Evolutionary conservation across 2,888 invertebrate genomes (phyloP), one percentile per base, ranked within the genome.

Genomic region (Watsonalla binaria): DNA sequence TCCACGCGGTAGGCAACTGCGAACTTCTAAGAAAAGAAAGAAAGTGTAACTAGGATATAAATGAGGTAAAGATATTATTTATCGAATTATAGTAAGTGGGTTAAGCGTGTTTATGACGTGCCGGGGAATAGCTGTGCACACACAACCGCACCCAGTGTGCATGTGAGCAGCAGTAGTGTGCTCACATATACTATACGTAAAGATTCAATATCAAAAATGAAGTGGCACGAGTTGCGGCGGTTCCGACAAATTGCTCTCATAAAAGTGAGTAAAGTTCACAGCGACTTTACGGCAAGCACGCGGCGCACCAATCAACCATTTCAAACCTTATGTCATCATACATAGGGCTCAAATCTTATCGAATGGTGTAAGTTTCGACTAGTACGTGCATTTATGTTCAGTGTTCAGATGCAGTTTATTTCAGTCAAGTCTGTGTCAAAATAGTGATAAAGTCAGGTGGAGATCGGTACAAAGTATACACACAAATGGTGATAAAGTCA

Each of bases 151-250:
- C 24, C 24, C 24, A 24, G 24, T 24, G 24, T 24, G 24, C 24
- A 24, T 24, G 24, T 24, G 24, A 2, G 24, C 24, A 24, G 4
- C 24, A 24, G 24, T 24, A 24, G 24, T 56, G 57, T 57, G 63
- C 62, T 61, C 59, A 64, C 67, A 67, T 66, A 67, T 70, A 69
- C 1, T 11, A 11, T 42, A 11, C 11, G 42, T 72, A 72, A 70
- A 72, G 67, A 70, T 70, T 67, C 68, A 67, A 72, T 72, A 70
- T 70, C 70, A 70, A 72, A 70, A 67, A 68, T 70, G 63, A 64
- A 70, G 68, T 68, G 65, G 63, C 68, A 63, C 59, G 64, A 63
- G 65, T 67, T 64, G 72, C 67, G 69, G 65, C 66, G 63, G 68
- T 68, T 61, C 60, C 67, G 65, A 73, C 72, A 71, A 71, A 73